A percentile compares a stretch with the other conserved stretches of the same genome.
Conservation (phyloP, 2,797 vertebrate species). For the Distichodus sexfasciatus region DNA sequence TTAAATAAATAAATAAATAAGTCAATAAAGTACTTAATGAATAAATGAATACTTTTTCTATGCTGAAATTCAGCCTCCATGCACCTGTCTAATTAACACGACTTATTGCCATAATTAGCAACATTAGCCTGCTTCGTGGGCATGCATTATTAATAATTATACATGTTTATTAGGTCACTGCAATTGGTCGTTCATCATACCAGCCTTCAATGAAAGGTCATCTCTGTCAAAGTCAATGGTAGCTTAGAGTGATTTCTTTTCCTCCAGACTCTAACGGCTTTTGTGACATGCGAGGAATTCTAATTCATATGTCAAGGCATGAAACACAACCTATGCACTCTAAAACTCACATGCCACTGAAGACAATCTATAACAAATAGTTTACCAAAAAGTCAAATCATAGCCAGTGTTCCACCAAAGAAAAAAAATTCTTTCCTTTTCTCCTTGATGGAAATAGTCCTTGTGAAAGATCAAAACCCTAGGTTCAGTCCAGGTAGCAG, state of each 20-base stretch:
- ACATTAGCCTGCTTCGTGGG: constrained; percentile 40
- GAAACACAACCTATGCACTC: not conserved
- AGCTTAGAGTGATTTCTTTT: not conserved
- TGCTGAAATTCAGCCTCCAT: not conserved
- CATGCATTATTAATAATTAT: constrained; percentile 50
- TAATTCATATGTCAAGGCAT: constrained; percentile 4
- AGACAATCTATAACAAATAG: not conserved
- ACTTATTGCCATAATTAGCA: constrained; percentile 48
- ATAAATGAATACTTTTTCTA: constrained; percentile 25
- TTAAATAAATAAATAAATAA: constrained; percentile 33
- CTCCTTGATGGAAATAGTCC: not conserved
- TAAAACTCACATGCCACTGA: not conserved
- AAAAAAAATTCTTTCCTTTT: too few species aligned
- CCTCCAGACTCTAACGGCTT: not conserved
- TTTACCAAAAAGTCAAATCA: not conserved
- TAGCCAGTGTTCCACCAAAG: not conserved
- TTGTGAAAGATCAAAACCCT: constrained; percentile 1
- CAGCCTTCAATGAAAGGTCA: constrained; percentile 43
- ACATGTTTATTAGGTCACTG: constrained; percentile 45
- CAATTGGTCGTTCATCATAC: constrained; percentile 38
- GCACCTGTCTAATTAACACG: constrained; percentile 50
- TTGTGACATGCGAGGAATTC: constrained; percentile 16
- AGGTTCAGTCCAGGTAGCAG: not conserved
- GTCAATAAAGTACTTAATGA: constrained; percentile 21
- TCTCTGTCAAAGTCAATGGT: constrained; percentile 33